Conservation (phyloP, 2,113 vertebrate genomes). For the Naja naja region DNA sequence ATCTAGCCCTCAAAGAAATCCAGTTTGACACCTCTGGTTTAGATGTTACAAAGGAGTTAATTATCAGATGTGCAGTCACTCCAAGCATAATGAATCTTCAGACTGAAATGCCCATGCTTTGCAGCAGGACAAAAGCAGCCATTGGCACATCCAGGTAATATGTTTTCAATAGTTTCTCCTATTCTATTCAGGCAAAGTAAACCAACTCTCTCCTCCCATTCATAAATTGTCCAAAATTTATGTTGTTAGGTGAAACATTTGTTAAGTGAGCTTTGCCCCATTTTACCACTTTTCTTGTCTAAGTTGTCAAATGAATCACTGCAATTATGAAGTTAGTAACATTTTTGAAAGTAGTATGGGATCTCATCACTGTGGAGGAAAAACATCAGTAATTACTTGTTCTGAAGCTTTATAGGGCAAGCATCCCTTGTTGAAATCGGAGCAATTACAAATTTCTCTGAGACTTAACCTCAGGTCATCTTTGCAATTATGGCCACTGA, state of each 20-base stretch:
- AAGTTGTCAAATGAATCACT: too few relatives aligned
- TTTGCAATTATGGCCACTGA: background rate
- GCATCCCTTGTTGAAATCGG: background rate
- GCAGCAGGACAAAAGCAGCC: background rate
- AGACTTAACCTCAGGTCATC: background rate
- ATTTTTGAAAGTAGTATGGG: background rate
- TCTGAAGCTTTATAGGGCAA: background rate
- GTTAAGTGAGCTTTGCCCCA: too few relatives aligned
- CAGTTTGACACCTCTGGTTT: too few relatives aligned
- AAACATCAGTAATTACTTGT: background rate
- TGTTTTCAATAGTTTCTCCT: background rate
- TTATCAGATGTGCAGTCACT: background rate
- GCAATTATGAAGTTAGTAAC: too few relatives aligned
- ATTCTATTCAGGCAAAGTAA: background rate
- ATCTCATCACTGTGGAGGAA: background rate
- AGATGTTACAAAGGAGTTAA: background rate
- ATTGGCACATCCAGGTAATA: background rate
- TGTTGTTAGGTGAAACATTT: too few relatives aligned
- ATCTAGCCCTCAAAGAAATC: too few relatives aligned
- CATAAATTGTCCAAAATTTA: background rate
- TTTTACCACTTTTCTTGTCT: too few relatives aligned
- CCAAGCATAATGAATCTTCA: background rate
- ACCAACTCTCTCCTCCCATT: background rate
- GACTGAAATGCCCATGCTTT: background rate
- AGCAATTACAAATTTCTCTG: background rate